Evolutionary conservation across 2,797 vertebrate species (phyloP).

Genomic region (Cirrhinus molitorella): DNA sequence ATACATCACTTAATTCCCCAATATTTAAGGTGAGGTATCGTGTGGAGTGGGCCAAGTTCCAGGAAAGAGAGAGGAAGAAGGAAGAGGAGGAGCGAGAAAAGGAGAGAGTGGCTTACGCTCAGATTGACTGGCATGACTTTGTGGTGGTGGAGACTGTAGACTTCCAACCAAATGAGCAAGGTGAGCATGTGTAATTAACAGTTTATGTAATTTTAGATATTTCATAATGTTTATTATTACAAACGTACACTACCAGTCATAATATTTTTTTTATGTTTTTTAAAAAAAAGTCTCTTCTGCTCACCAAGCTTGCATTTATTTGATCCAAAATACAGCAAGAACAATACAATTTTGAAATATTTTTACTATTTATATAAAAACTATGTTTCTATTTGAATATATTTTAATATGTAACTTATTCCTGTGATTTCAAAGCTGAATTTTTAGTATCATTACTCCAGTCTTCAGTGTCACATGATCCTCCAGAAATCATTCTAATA

Average conservation of each 20-base stretch:
- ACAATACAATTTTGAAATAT: no score
- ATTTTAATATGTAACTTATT: no score
- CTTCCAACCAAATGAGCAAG: slow-evolving; percentile 97
- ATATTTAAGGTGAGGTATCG: slow-evolving; percentile 90
- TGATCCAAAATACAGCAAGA: no score
- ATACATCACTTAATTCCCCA: not conserved
- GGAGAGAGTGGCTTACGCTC: slow-evolving; percentile 95
- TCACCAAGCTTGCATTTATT: no score
- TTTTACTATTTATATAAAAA: no score
- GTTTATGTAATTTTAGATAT: not conserved
- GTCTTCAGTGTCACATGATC: no score
- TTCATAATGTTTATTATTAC: not conserved
- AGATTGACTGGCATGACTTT: slow-evolving; percentile 99
- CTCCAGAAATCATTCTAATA: no score
- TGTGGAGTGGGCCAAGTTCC: slow-evolving; percentile 98
- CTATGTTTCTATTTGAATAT: no score
- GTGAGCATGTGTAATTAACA: slow-evolving; percentile 68
- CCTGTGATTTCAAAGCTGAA: no score
- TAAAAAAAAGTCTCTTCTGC: no score
- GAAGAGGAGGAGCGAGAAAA: slow-evolving; percentile 98
- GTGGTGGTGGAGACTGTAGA: slow-evolving; percentile 98
- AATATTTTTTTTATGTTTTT: no score
- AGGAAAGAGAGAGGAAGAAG: slow-evolving; percentile 97
- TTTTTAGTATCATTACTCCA: no score
- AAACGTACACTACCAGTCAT: not conserved